A percentile compares a stretch with the other conserved stretches of the same genome.
These are phyloP conservation scores for Pristionchus mayeri DNA, from an alignment of 2,888 invertebrate species.

Conservation along the genomic window DNA sequence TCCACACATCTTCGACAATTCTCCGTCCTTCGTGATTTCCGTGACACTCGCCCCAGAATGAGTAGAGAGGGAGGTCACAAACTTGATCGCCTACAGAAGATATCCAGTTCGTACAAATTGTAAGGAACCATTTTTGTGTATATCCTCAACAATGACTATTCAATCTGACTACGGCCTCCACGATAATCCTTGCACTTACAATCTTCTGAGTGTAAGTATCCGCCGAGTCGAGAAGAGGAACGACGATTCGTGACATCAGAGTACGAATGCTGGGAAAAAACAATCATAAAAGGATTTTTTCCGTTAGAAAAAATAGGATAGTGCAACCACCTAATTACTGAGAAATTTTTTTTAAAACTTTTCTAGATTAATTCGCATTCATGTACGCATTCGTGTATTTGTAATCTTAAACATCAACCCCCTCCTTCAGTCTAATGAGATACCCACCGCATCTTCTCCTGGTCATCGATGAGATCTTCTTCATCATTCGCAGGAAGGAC, in stretches of 20 bases:
- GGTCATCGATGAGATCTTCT: background rate
- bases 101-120: too few species aligned
- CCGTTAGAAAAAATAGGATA: background rate
- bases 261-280: background rate
- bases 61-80: background rate
- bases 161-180: too few species aligned
- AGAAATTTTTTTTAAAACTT: too few species aligned
- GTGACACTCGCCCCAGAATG: background rate
- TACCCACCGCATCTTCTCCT: conserved; percentile 6
- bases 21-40: background rate
- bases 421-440: too few species aligned
- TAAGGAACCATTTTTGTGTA: too few species aligned
- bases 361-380: too few species aligned
- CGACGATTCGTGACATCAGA: background rate
- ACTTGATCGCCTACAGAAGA: background rate
- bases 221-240: conserved; percentile 1
- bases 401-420: too few species aligned
- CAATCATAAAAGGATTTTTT: background rate
- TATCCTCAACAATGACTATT: too few species aligned
- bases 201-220: conserved; percentile 4
- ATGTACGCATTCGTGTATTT: too few species aligned
- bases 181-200: too few species aligned
- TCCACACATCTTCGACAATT: conserved; percentile 8
- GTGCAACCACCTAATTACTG: background rate
- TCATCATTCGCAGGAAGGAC: background rate